Percentiles rank a stretch among this genome's conserved stretches.
Conservation (phyloP, 2,113 vertebrate species). For the Ptychochromis oligacanthus region DNA sequence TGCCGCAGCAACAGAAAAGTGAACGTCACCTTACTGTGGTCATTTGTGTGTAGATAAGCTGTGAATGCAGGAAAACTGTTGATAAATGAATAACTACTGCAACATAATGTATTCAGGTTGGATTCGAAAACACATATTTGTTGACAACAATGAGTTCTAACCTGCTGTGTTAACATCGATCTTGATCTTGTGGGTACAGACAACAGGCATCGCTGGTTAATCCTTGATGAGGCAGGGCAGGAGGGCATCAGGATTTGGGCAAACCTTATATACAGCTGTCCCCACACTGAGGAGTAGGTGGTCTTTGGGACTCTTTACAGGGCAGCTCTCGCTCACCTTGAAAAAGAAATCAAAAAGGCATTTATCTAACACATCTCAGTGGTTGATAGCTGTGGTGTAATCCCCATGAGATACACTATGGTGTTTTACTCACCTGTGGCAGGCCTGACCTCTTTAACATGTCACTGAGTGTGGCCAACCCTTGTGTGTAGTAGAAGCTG, state of each 20-base stretch:
- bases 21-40: too few relatives aligned
- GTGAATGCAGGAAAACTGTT: background rate
- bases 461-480: slow-evolving; percentile 80
- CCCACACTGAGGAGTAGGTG: slow-evolving; percentile 83
- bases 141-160: slow-evolving; percentile 11
- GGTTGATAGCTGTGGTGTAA: background rate
- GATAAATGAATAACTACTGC: background rate
- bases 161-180: slow-evolving; percentile 68
- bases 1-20: too few relatives aligned
- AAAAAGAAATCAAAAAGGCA: background rate
- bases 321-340: slow-evolving; percentile 75
- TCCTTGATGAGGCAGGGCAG: slow-evolving; percentile 77
- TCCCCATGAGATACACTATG: too few relatives aligned
- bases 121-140: background rate
- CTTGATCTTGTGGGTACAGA: slow-evolving; percentile 64
- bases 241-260: slow-evolving; percentile 73
- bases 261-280: slow-evolving; percentile 75
- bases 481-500: slow-evolving; percentile 75
- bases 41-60: too few relatives aligned
- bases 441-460: slow-evolving; percentile 78
- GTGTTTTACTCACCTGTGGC: slow-evolving; percentile 72
- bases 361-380: background rate
- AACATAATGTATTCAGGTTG: background rate
- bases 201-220: slow-evolving; percentile 57
- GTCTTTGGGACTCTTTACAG: slow-evolving; percentile 80